Evolutionary conservation across 2,113 vertebrate genomes (phyloP).

Genomic region (Cichladusa arquata): DNA sequence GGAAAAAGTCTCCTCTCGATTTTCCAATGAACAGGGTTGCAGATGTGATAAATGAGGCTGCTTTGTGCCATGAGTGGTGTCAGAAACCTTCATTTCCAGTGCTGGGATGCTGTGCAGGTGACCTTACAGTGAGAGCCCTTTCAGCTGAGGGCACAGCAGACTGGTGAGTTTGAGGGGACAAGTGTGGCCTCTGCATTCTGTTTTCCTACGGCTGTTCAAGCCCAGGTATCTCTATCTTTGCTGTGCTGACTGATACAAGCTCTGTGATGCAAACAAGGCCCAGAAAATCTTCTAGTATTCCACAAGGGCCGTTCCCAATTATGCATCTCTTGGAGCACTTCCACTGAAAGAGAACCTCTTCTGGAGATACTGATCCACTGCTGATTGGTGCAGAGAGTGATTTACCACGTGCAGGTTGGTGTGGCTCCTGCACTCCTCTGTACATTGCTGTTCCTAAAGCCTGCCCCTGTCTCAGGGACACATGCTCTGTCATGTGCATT

Average conservation of each 20-base stretch:
- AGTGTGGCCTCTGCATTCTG: neutral
- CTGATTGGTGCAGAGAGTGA: neutral
- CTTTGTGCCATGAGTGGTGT: neutral
- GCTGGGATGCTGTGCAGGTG: neutral
- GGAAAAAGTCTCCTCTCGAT: neutral
- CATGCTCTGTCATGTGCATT: rapidly evolving
- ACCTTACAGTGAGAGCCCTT: neutral
- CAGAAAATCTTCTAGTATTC: neutral
- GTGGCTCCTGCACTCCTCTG: neutral
- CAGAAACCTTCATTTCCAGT: neutral
- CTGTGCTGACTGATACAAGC: neutral
- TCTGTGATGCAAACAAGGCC: neutral
- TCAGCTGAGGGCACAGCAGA: neutral
- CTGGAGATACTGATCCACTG: neutral
- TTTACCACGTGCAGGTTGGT: neutral
- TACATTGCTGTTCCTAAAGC: neutral
- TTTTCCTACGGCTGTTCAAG: neutral
- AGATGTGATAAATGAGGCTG: neutral
- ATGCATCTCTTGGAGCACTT: neutral
- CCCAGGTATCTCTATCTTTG: neutral
- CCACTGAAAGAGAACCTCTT: neutral
- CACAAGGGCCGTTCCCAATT: neutral
- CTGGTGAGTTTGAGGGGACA: neutral
- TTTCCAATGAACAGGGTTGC: neutral
- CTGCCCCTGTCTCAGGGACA: neutral